These are phyloP conservation scores for Epistrophella euchroma DNA, from an alignment of 2,888 invertebrate species.

Conservation along the genomic window DNA sequence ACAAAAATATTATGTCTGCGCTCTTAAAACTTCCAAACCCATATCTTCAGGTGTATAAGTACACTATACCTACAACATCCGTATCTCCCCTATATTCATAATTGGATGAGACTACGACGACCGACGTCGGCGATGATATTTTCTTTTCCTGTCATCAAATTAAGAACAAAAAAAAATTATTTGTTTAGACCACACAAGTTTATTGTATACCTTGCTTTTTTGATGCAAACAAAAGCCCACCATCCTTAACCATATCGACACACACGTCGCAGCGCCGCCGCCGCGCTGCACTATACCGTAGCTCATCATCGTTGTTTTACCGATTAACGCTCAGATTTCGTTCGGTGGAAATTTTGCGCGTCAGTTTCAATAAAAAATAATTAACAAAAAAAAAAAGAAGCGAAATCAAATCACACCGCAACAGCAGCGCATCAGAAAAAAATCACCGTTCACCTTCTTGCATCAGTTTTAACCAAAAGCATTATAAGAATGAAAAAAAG, in stretches of 20 bases:
- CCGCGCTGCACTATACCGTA: not conserved
- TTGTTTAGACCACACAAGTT: slow-evolving; percentile 68
- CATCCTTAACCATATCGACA: slow-evolving; percentile 61
- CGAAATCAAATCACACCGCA: slow-evolving; percentile 67
- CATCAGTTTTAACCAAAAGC: not conserved
- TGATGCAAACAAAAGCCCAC: slow-evolving; percentile 65
- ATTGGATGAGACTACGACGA: slow-evolving; percentile 6
- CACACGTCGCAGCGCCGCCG: slow-evolving; percentile 42
- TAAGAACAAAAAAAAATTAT: slow-evolving; percentile 35
- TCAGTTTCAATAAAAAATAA: slow-evolving; percentile 61
- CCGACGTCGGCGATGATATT: slow-evolving; percentile 27
- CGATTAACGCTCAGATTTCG: slow-evolving; percentile 70
- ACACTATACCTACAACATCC: slow-evolving; percentile 20
- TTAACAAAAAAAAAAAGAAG: slow-evolving; percentile 18
- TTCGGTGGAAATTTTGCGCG: slow-evolving; percentile 74
- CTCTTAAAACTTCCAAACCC: not conserved
- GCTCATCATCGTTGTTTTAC: slow-evolving; percentile 1
- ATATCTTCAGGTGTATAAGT: slow-evolving; percentile 58
- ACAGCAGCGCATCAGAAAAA: slow-evolving; percentile 20
- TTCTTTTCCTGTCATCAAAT: slow-evolving; percentile 69
- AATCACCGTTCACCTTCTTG: slow-evolving; percentile 56
- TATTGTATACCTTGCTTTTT: slow-evolving; percentile 33
- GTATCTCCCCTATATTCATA: slow-evolving; percentile 12
- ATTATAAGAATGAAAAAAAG: slow-evolving; percentile 6
- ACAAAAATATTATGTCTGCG: not conserved